Evolutionary conservation across 2,113 vertebrate genomes (phyloP), one percentile per base, ranked within the genome.

Genomic region (Hirundichthys speculiger): DNA sequence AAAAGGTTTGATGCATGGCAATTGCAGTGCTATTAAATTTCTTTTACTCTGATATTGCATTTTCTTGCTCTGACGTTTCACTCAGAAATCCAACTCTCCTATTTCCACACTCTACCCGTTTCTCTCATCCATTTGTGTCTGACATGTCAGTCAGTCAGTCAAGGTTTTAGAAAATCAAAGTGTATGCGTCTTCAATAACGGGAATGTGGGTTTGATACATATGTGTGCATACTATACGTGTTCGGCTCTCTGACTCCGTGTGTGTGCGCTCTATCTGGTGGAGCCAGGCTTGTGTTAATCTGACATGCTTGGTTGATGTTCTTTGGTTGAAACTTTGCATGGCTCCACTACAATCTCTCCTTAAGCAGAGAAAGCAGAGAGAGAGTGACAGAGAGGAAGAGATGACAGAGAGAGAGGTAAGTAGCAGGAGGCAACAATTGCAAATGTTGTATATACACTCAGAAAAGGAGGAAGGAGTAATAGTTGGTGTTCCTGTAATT

Each of bases 241-340:
- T 68, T 49, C 24, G 12, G 38, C 21, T 46, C 22, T 19, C 19
- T 51, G 24, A 12, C 12, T 53, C 6, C 30, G 6, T 47, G 46
- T 22, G 41, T 14, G 42, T 45, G 66, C 50, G 68, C 30, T 83
- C 69, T 87, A 85, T 87, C 82, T 83, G 46, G 74, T 73, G 65
- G 54, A 83, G 81, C 75, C 83, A 88, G 86, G 83, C 85, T 79
- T 77, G 77, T 86, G 75, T 82, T 91, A 88, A 89, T 88, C 89
- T 88, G 88, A 87, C 85, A 43, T 84, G 84, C 83, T 86, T 83
- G 85, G 87, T 75, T 90, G 87, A 85, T 59, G 64, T 86, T 82
- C 79, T 81, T 84, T 61, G 69, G 79, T 80, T 87, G 77, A 88
- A 89, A 88, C 83, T 85, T 87, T 87, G 82, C 82, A 77, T 86